These are phyloP conservation scores for Calameuta pallipes DNA, from an alignment of 2,888 invertebrate species.

Conservation along the genomic window DNA sequence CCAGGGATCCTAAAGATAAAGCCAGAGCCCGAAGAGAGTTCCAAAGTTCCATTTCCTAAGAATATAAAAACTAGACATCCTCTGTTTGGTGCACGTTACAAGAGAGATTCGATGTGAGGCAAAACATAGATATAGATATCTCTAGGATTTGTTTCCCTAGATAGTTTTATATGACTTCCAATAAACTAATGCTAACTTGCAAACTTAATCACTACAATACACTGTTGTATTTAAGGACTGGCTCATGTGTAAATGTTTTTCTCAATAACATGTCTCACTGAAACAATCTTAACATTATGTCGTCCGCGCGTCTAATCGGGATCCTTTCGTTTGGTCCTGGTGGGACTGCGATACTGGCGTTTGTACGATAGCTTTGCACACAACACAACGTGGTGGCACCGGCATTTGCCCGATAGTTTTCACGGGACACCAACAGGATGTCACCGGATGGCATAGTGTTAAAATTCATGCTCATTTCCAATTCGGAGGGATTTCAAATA, in stretches of 20 bases:
- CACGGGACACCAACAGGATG: not conserved
- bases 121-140: no score
- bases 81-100: conserved; percentile 27
- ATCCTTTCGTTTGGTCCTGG: not conserved
- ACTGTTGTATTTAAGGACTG: no score
- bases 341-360: not conserved
- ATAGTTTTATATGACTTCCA: no score
- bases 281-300: not conserved
- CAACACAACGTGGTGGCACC: not conserved
- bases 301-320: not conserved
- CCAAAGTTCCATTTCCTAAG: conserved; percentile 31
- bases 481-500: no score
- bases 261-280: no score
- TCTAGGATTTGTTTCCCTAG: no score
- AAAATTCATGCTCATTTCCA: not conserved
- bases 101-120: not conserved
- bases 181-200: no score
- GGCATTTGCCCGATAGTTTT: no score
- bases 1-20: conserved; percentile 11
- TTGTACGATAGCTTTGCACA: not conserved
- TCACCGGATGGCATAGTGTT: not conserved
- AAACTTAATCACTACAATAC: no score
- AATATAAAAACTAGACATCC: conserved; percentile 35
- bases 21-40: conserved; percentile 6
- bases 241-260: no score